Percentiles rank a stretch among this genome's conserved stretches.
These are phyloP conservation scores for Macroglossus sobrinus DNA, from an alignment of 2,113 vertebrate genomes.

Conservation along the genomic window DNA sequence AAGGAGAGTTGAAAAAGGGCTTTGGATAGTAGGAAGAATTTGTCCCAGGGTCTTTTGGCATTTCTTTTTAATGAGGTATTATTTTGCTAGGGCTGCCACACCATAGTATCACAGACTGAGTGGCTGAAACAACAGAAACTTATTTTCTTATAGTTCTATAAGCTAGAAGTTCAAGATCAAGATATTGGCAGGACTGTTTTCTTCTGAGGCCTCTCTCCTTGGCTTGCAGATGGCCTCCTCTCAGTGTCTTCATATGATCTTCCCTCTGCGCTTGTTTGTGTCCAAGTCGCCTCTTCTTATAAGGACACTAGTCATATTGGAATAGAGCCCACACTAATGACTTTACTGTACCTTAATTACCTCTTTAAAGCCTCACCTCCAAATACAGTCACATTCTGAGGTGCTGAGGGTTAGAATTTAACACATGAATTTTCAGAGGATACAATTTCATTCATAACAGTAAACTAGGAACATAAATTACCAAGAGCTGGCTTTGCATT, in stretches of 20 bases:
- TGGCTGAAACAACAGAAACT: background rate
- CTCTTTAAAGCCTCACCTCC: background rate
- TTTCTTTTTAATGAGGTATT: background rate
- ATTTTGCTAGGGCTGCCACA: background rate
- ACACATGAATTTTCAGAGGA: background rate
- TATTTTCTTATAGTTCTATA: background rate
- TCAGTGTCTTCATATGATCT: background rate
- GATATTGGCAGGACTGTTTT: background rate
- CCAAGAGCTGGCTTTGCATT: background rate
- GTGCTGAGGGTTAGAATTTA: background rate
- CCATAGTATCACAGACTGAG: background rate
- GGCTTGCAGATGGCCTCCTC: background rate
- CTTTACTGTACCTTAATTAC: background rate
- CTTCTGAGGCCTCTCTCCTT: background rate
- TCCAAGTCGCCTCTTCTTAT: background rate
- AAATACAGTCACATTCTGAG: background rate
- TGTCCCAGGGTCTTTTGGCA: background rate
- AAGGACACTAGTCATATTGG: background rate
- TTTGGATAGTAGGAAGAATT: background rate
- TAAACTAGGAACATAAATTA: background rate
- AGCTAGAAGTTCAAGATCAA: background rate
- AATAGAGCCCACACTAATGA: background rate
- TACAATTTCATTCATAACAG: background rate
- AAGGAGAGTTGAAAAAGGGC: background rate
- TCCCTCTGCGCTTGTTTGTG: background rate